These are phyloP conservation scores for Linnaemya tessellans DNA, from an alignment of 2,888 invertebrate species.

Conservation along the genomic window DNA sequence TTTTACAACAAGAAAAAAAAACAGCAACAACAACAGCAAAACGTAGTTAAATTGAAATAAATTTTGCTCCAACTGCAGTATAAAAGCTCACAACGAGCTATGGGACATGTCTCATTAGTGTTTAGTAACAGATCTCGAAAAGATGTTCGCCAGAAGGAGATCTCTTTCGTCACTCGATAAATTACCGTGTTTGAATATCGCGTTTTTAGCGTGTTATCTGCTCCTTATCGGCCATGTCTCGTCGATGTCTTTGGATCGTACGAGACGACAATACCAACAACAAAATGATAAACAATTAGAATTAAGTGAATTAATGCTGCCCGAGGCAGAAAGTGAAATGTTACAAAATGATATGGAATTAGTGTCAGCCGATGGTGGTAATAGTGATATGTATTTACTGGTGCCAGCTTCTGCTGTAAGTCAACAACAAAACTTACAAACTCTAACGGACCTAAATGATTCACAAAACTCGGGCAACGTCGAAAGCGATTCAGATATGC, in stretches of 20 bases:
- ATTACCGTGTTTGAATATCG: slow-evolving; percentile 66
- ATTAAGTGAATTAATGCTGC: slow-evolving; percentile 51
- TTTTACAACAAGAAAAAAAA: slow-evolving; percentile 46
- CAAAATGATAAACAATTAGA: slow-evolving; percentile 68
- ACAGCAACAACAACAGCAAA: slow-evolving; percentile 49
- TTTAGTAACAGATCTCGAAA: slow-evolving; percentile 83
- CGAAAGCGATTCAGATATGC: slow-evolving; percentile 76
- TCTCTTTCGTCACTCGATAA: slow-evolving; percentile 62
- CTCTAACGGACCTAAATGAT: slow-evolving; percentile 43
- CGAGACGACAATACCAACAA: slow-evolving; percentile 72
- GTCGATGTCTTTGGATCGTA: slow-evolving; percentile 79
- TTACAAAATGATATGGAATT: slow-evolving; percentile 78
- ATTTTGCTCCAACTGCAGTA: slow-evolving; percentile 80
- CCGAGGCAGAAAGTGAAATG: slow-evolving; percentile 67
- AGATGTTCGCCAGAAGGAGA: slow-evolving; percentile 80
- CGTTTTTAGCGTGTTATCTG: slow-evolving; percentile 66
- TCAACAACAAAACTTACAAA: slow-evolving; percentile 59
- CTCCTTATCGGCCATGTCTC: slow-evolving; percentile 68
- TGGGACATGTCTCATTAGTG: slow-evolving; percentile 83
- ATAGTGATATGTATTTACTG: slow-evolving; percentile 78
- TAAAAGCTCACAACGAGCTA: slow-evolving; percentile 82
- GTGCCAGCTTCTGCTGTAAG: slow-evolving; percentile 75
- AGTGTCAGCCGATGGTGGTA: slow-evolving; percentile 71
- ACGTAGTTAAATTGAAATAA: slow-evolving; percentile 77
- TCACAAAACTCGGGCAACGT: slow-evolving; percentile 36